Conservation (phyloP, 2,888 invertebrate species). For the Nebria salina region DNA sequence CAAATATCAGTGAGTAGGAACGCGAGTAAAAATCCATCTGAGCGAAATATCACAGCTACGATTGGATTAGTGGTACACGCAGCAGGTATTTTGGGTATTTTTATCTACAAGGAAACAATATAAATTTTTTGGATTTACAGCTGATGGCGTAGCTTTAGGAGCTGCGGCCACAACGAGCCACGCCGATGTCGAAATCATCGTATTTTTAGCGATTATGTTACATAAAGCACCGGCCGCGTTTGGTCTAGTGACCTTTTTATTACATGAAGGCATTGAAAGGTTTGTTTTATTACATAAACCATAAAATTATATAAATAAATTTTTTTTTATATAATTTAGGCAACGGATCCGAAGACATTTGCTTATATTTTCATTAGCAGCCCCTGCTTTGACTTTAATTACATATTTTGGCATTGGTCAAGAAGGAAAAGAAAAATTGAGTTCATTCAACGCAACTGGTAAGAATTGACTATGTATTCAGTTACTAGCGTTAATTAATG, state of each 20-base stretch:
- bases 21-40: slow-evolving; percentile 70
- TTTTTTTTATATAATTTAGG: slow-evolving; percentile 58
- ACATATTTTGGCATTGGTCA: slow-evolving; percentile 95
- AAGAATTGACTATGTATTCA: slow-evolving; percentile 47
- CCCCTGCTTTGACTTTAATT: slow-evolving; percentile 87
- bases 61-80: slow-evolving; percentile 98
- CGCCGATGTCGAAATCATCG: slow-evolving; percentile 95
- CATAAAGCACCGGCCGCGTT: slow-evolving; percentile 99
- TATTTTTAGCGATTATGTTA: slow-evolving; percentile 98
- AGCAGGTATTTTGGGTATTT: slow-evolving; percentile 70
- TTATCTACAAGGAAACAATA: slow-evolving; percentile 7
- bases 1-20: slow-evolving; percentile 68
- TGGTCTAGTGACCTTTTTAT: slow-evolving; percentile 95
- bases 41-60: slow-evolving; percentile 91
- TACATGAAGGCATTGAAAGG: slow-evolving; percentile 94
- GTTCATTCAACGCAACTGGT: slow-evolving; percentile 92
- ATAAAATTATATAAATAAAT: background rate
- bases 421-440: slow-evolving; percentile 90
- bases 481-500: background rate
- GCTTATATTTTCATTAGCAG: slow-evolving; percentile 90
- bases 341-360: slow-evolving; percentile 89
- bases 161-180: slow-evolving; percentile 97
- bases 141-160: slow-evolving; percentile 97
- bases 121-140: slow-evolving; percentile 62
- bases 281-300: slow-evolving; percentile 52